Percentiles rank a stretch among this genome's conserved stretches.
phyloP scores from a whole-genome alignment of 2,113 vertebrate genomes.

The Tychaedon coryphoeus region DNA sequence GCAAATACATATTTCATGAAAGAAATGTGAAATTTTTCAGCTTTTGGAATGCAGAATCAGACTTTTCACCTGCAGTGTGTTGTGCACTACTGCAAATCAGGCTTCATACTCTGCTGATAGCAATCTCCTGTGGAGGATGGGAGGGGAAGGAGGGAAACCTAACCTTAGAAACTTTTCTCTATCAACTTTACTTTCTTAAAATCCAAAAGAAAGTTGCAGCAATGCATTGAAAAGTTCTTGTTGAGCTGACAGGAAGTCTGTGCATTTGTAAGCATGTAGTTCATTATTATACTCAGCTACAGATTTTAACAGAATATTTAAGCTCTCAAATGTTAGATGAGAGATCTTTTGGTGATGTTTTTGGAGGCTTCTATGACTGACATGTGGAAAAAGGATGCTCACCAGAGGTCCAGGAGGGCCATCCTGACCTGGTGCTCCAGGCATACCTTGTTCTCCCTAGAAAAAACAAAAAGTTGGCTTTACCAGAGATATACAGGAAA shows the following conservation, averaged over 20 bases:
- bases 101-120: conserved; percentile 32
- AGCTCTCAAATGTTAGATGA: background rate
- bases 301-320: background rate
- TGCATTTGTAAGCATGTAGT: background rate
- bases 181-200: background rate
- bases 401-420: conserved; percentile 96
- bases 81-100: conserved; percentile 7
- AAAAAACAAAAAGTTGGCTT: background rate
- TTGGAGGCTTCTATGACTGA: background rate
- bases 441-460: conserved; percentile 97
- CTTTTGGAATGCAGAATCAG: conserved; percentile 41
- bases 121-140: background rate
- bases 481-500: background rate
- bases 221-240: background rate
- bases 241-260: background rate
- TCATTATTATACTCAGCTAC: background rate
- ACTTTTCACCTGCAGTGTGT: conserved; percentile 16
- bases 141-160: background rate
- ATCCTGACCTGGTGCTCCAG: conserved; percentile 91
- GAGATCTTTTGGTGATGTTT: background rate
- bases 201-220: background rate
- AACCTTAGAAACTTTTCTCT: background rate
- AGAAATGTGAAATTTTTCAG: conserved; percentile 31
- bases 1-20: conserved; percentile 73
- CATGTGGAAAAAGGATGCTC: background rate